These are phyloP conservation scores for Podargus strigoides DNA, from an alignment of 2,797 vertebrate genomes.

Conservation along the genomic window DNA sequence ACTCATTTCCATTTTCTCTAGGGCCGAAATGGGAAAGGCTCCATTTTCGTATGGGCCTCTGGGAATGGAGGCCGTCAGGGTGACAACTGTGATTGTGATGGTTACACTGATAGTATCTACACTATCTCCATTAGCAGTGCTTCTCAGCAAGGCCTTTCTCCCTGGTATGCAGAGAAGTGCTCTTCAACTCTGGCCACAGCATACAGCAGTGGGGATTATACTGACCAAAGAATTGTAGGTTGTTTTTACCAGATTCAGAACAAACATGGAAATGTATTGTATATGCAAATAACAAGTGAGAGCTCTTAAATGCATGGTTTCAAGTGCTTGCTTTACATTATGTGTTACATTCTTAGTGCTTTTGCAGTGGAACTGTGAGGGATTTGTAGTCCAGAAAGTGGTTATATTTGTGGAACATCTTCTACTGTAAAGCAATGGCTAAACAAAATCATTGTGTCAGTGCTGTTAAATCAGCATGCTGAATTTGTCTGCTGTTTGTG, in stretches of 20 bases:
- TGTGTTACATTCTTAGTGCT: background rate
- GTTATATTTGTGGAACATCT: background rate
- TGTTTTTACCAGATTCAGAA: constrained; percentile 30
- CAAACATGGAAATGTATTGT: background rate
- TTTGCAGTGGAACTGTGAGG: background rate
- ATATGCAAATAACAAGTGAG: background rate
- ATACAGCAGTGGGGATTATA: constrained; percentile 98
- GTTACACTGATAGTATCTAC: constrained; percentile 98
- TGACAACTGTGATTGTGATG: constrained; percentile 97
- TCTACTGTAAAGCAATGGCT: background rate
- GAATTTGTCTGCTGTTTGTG: background rate
- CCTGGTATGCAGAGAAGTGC: constrained; percentile 98
- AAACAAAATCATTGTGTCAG: accelerated
- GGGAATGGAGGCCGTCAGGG: constrained; percentile 97
- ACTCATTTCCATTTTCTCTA: constrained; percentile 44
- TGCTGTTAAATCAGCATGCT: background rate
- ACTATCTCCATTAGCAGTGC: constrained; percentile 98
- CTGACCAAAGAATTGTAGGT: constrained; percentile 95
- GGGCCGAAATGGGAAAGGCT: constrained; percentile 96
- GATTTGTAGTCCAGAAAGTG: background rate
- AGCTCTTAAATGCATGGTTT: background rate
- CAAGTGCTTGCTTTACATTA: background rate
- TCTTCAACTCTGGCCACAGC: constrained; percentile 96
- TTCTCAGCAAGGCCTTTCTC: constrained; percentile 94
- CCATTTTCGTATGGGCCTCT: constrained; percentile 97